Percentiles rank a stretch among this genome's conserved stretches.
These are phyloP conservation scores for Herpailurus yagouaroundi DNA, from an alignment of 2,113 vertebrate genomes.

Conservation along the genomic window DNA sequence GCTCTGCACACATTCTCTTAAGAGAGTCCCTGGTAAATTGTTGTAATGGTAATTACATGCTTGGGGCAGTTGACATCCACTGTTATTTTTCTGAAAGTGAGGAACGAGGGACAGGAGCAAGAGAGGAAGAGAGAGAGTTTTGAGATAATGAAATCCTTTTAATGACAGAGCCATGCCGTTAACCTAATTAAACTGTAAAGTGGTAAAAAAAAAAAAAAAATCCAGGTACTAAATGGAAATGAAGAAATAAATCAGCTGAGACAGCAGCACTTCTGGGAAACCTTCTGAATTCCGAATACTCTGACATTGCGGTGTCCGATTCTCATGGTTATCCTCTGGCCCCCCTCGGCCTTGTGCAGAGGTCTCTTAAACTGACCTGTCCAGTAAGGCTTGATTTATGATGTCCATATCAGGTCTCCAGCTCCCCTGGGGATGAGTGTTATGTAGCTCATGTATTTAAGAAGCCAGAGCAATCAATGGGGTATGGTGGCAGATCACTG, in stretches of 20 bases:
- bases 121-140: slow-evolving; percentile 65
- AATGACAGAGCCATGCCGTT: slow-evolving; percentile 80
- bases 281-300: slow-evolving; percentile 71
- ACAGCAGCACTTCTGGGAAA: slow-evolving; percentile 77
- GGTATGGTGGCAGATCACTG: not conserved
- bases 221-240: slow-evolving; percentile 80
- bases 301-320: slow-evolving; percentile 63
- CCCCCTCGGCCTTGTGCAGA: not conserved
- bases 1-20: slow-evolving; percentile 40
- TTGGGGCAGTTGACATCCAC: slow-evolving; percentile 72
- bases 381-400: slow-evolving; percentile 63
- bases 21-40: slow-evolving; percentile 72
- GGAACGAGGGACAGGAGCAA: slow-evolving; percentile 48
- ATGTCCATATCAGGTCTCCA: not conserved
- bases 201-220: slow-evolving; percentile 69
- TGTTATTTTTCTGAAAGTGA: slow-evolving; percentile 75
- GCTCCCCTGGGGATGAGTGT: not conserved
- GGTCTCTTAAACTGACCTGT: slow-evolving; percentile 61
- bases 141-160: slow-evolving; percentile 82
- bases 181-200: slow-evolving; percentile 83
- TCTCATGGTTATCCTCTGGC: slow-evolving; percentile 34
- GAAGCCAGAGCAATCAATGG: not conserved
- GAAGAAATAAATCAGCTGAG: slow-evolving; percentile 76
- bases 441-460: not conserved
- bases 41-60: slow-evolving; percentile 79